phyloP scores from a whole-genome alignment of 2,888 invertebrate species.

The Amorpha juglandis region DNA sequence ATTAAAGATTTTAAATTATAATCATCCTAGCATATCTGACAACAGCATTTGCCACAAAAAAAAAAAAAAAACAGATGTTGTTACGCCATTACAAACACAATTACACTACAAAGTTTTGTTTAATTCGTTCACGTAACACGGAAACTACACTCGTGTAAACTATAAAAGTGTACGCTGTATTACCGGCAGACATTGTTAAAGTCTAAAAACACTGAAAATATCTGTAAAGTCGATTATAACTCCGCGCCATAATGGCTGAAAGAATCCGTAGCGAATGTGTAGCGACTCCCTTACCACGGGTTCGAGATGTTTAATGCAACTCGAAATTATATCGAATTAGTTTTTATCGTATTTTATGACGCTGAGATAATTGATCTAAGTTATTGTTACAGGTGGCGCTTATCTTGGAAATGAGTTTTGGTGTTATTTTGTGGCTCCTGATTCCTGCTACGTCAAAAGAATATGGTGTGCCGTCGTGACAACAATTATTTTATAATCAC shows the following conservation, averaged over 20 bases:
- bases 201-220: slow-evolving; percentile 28
- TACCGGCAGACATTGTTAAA: slow-evolving; percentile 29
- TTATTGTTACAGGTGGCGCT: not conserved
- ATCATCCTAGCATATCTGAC: not conserved
- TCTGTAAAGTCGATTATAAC: slow-evolving; percentile 74
- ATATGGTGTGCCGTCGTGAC: no score
- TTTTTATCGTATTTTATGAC: not conserved
- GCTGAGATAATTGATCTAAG: not conserved
- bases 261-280: slow-evolving; percentile 66
- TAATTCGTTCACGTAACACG: slow-evolving; percentile 9
- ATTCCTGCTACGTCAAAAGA: not conserved
- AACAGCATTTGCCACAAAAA: not conserved
- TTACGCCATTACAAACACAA: not conserved
- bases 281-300: slow-evolving; percentile 45
- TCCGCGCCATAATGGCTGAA: slow-evolving; percentile 70
- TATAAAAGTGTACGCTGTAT: slow-evolving; percentile 24
- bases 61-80: slow-evolving; percentile 2
- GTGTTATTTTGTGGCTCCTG: not conserved
- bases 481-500: no score
- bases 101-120: slow-evolving; percentile 16
- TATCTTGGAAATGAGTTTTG: not conserved
- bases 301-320: slow-evolving; percentile 29
- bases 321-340: slow-evolving; percentile 8
- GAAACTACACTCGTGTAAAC: slow-evolving; percentile 15
- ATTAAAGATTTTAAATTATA: no score